Evolutionary conservation across 1,140 invertebrate genomes (phyloP).

Genomic region (Drosophila carrolli): DNA sequence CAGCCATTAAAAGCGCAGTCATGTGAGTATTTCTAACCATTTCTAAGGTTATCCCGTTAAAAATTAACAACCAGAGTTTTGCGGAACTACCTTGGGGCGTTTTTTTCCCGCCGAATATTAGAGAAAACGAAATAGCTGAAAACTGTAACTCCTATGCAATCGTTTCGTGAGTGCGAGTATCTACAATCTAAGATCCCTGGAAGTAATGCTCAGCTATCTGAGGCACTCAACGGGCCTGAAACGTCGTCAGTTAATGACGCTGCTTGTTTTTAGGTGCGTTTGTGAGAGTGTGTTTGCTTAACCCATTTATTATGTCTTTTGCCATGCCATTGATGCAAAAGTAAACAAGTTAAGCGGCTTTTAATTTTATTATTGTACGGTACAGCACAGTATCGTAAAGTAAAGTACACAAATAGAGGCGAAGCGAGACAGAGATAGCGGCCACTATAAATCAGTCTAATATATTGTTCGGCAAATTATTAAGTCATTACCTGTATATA

Average conservation of each 20-base stretch:
- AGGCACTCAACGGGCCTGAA: conserved; percentile 28
- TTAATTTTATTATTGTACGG: conserved; percentile 53
- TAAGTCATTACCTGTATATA: conserved; percentile 21
- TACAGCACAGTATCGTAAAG: conserved; percentile 23
- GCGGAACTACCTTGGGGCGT: conserved; percentile 53
- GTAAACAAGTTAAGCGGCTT: conserved; percentile 63
- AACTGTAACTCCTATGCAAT: conserved; percentile 46
- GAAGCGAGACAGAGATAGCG: conserved; percentile 24
- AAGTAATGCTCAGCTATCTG: conserved; percentile 24
- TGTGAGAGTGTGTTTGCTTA: conserved; percentile 43
- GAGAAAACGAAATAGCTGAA: conserved; percentile 35
- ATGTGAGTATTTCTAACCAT: conserved; percentile 25
- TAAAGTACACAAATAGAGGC: conserved; percentile 44
- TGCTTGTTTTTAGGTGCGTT: conserved; percentile 33
- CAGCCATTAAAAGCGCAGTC: conserved; percentile 26
- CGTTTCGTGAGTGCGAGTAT: conserved; percentile 25
- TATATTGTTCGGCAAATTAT: conserved; percentile 40
- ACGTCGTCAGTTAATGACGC: conserved; percentile 44
- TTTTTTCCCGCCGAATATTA: conserved; percentile 26
- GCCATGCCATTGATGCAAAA: conserved; percentile 61
- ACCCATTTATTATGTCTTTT: conserved; percentile 59
- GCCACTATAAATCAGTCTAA: conserved; percentile 43
- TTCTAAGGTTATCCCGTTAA: conserved; percentile 43
- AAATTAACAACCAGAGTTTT: conserved; percentile 18
- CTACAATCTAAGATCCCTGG: conserved; percentile 42